Conservation (phyloP, 1,140 invertebrate genomes). For the Drosophila takahashii region DNA sequence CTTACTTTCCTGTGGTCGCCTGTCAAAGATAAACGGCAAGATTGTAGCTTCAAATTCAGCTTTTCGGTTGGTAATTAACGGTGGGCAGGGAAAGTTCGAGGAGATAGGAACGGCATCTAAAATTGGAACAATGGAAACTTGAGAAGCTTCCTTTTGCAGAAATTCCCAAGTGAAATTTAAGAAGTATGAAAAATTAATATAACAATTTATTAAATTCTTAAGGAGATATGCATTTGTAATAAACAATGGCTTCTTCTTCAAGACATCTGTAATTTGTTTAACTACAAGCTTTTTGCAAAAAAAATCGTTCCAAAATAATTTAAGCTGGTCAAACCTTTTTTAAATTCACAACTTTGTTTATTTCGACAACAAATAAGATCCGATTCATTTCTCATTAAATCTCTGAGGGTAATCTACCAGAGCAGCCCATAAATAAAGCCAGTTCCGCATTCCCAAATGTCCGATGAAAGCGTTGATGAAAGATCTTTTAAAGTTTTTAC, state of each 20-base stretch:
- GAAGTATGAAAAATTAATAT: not conserved
- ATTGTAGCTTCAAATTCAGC: conserved; percentile 33
- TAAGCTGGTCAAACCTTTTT: not conserved
- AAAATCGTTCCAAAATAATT: no score
- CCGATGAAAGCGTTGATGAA: conserved; percentile 32
- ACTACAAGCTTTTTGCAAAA: no score
- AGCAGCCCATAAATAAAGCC: conserved; percentile 21
- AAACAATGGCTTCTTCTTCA: no score
- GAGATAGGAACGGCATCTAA: not conserved
- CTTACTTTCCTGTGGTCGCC: conserved; percentile 21
- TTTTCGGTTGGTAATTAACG: conserved; percentile 57
- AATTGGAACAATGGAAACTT: not conserved
- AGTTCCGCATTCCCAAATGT: conserved; percentile 23
- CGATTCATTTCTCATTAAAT: conserved; percentile 7
- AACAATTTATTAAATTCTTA: no score
- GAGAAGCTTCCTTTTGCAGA: not conserved
- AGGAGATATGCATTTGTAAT: no score
- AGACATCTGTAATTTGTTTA: no score
- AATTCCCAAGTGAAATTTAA: not conserved
- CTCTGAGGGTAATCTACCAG: not conserved
- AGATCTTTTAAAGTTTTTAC: conserved; percentile 22
- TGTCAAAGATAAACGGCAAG: conserved; percentile 49
- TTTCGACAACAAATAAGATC: not conserved
- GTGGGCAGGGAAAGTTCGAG: not conserved
- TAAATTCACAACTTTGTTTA: not conserved